Base-by-base conservation (phyloP, 2,113 vertebrate species). In the Willisornis vidua region DNA sequence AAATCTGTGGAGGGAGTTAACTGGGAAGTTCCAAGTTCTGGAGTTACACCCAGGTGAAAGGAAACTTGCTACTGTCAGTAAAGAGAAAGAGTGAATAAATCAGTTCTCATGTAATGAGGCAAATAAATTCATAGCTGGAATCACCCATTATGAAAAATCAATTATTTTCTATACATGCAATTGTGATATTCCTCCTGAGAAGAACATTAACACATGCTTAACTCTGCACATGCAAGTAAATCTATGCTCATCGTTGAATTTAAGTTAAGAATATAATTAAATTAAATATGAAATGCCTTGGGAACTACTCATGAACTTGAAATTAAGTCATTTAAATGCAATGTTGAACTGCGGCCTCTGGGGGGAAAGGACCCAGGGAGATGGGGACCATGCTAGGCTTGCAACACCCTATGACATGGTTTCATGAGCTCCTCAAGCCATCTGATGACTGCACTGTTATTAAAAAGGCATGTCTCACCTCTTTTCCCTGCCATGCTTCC, bases 51-150 rank as follows among this genome's bases (percentile, higher is more conserved):
- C 28, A 74, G 75, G 52, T 86, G 65, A 57, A 93, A 92, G 43
- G 76, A 96, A 96, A 93, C 24, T 15, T 88, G 48, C 48, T 84
- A 71, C 79, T 77, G 19, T 90, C 79, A 88, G 57, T 91, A 86
- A 68, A 87, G 49, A 89, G 41, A 81, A 91, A 55, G 79, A 77
- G n/a, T 72, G 76, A 93, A 90, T 94, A 93, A 96, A 95, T 93
- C 85, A 88, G 18, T 25, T 77, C 72, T 90, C 75, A 62, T 41
- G 7, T 94, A 94, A 90, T 78, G 66, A 93, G 72, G 43, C 35
- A 90, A 90, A 85, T 85, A 91, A 94, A 90, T 90, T 95, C 24
- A 65, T 86, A 90, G 74, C 54, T 88, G 43, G 71, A 92, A 88
- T 68, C 28, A 66, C 35, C 59, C 52, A 52, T 48, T 48, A 85